Base-by-base conservation (phyloP, 2,113 vertebrate genomes). In the Nibea albiflora region DNA sequence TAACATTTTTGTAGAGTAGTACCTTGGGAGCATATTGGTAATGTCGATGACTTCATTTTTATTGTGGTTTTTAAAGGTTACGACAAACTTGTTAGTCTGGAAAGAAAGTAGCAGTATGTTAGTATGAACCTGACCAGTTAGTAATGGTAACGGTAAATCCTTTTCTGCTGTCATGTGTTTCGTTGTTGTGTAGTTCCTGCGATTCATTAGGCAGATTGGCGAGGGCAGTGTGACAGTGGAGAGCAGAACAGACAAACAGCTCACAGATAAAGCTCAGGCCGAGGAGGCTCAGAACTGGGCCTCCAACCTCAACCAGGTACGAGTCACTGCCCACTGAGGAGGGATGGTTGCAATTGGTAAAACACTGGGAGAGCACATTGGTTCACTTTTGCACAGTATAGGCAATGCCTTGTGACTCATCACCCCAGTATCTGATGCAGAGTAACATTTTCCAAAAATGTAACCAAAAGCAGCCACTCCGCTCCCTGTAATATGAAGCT, bases 161-260 rank as follows among this genome's bases (percentile, higher is more conserved):
- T 84, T 76, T 90, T 91, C 81, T 90, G 85, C 85, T 89, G 81
- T 86, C 80, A 67, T 88, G 92, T 75, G 81, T 76, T 83, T 10
- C 92, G 92, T 95, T 96, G 94, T 94, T 92, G 94, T 95, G 91
- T 97, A 99, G 98, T 99, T 99, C 97, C 96, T 99, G 97, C 97
- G 95, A 93, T 99, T 99, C 97, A 96, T 99, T 95, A 97, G 96
- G 96, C 97, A 99, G 95, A 98, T 99, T 97, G 97, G 98, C 95
- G 98, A 99, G 95, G 98, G 98, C 90, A 95, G 92, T 95, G 94
- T 96, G 89, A 95, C 95, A 94, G 95, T 96, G 94, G 95, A 95
- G 89, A 95, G 91, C 95, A 96, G 86, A 89, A 90, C 94, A 95
- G 95, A 95, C 93, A 95, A 93, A 93, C 92, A 92, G 91, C 91